Conservation (phyloP, 2,888 invertebrate genomes). For the Sinhomidia bicolor region DNA sequence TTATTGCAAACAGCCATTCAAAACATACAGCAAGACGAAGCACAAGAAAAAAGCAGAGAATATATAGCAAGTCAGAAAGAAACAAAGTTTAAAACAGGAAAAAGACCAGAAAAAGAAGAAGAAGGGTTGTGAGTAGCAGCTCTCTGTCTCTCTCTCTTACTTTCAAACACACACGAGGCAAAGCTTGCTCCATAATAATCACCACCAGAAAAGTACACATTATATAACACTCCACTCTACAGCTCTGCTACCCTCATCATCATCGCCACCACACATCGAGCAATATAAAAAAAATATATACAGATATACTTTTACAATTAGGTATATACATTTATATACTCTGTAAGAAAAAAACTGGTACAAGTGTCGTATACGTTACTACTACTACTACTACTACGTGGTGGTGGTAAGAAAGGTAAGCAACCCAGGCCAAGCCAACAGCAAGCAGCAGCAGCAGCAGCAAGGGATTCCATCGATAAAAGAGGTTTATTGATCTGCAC, state of each 20-base stretch:
- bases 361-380: conserved; percentile 20
- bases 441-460: too few relatives aligned
- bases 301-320: too few relatives aligned
- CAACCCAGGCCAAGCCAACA: conserved; percentile 55
- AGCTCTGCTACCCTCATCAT: too few relatives aligned
- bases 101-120: neutral
- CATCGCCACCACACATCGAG: neutral
- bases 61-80: conserved; percentile 6
- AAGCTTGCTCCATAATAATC: conserved; percentile 27
- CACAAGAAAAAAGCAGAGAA: neutral
- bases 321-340: neutral
- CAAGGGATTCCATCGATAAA: conserved; percentile 69
- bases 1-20: neutral
- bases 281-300: too few relatives aligned
- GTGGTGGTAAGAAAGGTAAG: conserved; percentile 34
- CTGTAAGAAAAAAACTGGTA: conserved; percentile 20
- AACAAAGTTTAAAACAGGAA: conserved; percentile 4
- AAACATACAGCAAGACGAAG: neutral
- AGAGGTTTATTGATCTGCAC: conserved; percentile 70
- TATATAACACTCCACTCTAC: conserved; percentile 12
- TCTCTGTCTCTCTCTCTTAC: too few relatives aligned
- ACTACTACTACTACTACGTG: neutral
- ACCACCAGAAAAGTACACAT: conserved; percentile 12
- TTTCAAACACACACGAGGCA: conserved; percentile 1
- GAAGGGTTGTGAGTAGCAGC: neutral